Evolutionary conservation across 2,113 vertebrate genomes (phyloP).

Genomic region (Hassar affinis): DNA sequence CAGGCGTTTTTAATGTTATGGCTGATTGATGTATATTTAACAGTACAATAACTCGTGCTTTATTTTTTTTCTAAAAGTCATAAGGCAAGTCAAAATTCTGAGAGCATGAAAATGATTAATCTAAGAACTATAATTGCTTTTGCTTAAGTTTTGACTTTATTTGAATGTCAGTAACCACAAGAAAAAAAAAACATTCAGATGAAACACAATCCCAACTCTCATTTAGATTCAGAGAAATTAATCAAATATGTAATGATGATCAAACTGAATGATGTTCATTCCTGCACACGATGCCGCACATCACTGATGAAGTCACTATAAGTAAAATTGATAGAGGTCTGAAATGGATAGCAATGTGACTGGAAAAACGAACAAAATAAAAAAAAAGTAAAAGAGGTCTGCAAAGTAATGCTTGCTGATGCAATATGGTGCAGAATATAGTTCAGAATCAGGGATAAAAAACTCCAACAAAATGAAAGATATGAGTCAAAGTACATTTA

Average conservation of each 20-base stretch:
- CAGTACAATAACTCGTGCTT: slow-evolving; percentile 13
- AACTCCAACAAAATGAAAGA: slow-evolving; percentile 36
- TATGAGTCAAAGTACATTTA: slow-evolving; percentile 53
- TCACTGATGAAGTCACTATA: slow-evolving; percentile 16
- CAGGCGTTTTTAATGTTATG: no score
- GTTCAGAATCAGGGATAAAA: slow-evolving; percentile 42
- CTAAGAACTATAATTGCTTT: slow-evolving; percentile 21
- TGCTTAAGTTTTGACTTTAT: not conserved
- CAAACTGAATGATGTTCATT: slow-evolving; percentile 4
- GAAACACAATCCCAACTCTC: not conserved
- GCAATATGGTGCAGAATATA: slow-evolving; percentile 25
- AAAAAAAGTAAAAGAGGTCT: not conserved
- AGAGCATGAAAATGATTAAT: slow-evolving; percentile 14
- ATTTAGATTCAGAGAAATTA: slow-evolving; percentile 14
- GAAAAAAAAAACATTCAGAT: not conserved
- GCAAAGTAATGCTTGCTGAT: slow-evolving; percentile 27
- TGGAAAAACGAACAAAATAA: not conserved
- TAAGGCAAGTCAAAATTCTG: not conserved
- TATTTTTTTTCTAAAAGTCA: not conserved
- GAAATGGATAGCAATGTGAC: not conserved
- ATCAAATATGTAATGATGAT: slow-evolving; percentile 25
- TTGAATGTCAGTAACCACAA: slow-evolving; percentile 5
- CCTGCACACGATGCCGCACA: not conserved
- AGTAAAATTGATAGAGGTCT: slow-evolving; percentile 8
- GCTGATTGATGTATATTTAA: not conserved